A percentile compares a stretch with the other conserved stretches of the same genome.
phyloP scores from a whole-genome alignment of 2,113 vertebrate species.

The Prunella fulvescens region DNA sequence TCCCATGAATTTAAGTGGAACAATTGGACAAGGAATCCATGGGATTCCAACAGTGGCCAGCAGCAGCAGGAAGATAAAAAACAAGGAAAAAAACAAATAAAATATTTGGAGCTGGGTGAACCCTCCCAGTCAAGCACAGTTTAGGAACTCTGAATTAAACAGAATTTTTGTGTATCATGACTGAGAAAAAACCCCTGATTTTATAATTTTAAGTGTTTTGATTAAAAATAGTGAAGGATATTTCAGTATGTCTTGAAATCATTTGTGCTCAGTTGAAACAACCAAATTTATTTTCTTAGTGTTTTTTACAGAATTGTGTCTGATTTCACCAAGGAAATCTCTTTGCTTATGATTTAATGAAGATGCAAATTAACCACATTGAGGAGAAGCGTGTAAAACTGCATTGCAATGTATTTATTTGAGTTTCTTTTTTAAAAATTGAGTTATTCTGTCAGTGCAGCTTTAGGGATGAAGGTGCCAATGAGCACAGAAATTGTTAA shows the following conservation, averaged over 20 bases:
- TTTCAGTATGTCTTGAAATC: not conserved
- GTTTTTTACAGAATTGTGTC: not conserved
- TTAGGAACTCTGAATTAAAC: not conserved
- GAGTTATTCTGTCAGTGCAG: not conserved
- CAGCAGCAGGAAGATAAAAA: not conserved
- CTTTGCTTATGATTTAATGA: not conserved
- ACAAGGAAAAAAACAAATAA: not conserved
- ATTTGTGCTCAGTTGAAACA: not conserved
- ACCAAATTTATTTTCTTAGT: not conserved
- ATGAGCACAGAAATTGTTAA: not conserved
- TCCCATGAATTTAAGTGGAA: not conserved
- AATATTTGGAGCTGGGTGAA: not conserved
- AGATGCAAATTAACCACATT: not conserved
- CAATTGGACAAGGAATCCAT: not conserved
- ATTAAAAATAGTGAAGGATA: not conserved
- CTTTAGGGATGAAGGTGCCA: not conserved
- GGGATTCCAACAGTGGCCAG: not conserved
- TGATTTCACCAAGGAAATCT: not conserved
- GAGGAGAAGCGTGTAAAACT: not conserved
- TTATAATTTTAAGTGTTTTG: not conserved
- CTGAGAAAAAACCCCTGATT: fast-evolving
- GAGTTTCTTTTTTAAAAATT: not conserved
- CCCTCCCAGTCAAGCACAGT: fast-evolving
- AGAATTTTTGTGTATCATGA: fast-evolving
- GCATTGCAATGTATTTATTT: not conserved